Evolutionary conservation across 2,113 vertebrate genomes (phyloP), one percentile per base, ranked within the genome.

Genomic region (Pseudorectes ferrugineus): DNA sequence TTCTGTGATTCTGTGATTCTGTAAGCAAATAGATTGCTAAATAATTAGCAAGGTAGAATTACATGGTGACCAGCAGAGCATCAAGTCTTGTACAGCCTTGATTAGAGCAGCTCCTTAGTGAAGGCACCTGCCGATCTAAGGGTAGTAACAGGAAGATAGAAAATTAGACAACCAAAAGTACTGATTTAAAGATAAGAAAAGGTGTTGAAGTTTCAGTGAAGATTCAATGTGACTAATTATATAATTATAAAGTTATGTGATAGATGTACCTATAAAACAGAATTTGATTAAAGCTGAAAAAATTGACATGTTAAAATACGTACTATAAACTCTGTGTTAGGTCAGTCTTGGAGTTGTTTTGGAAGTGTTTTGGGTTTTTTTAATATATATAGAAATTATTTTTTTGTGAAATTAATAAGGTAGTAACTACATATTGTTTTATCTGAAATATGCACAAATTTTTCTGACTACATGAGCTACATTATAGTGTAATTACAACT

Each of bases 101-200:
- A 77, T 95, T 96, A 93, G 58, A 82, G 43, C 55, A 77, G 51
- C 11, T 57, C 58, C 91, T 95, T 81, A 91, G 59, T 95, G 80
- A 91, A 97, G 42, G 33, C 63, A 75, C 29, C 40, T 94, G 68
- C 79, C 72, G 40, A 31, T 89, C 57, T 84, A 86, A 49, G 23
- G 55, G 14, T 13, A 62, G 16, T 65, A 88, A 85, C 65, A 78
- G 45, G 49, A 97, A 78, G 54, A 91, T 3, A 92, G 45, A 91
- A 97, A 96, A 97, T 95, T 70, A 88, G 84, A 77, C 61, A 95
- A 78, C 23, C 67, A 89, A 80, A 76, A 51, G n/a, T 62, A 73
- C 42, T 77, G n/a, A 68, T 93, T 95, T 93, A 94, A 95, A 95
- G 46, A 80, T 19, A 66, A 19, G 57, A 63, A 88, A 95, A 31